phyloP scores from a whole-genome alignment of 2,113 vertebrate species.

The Leucoraja erinaceus region DNA sequence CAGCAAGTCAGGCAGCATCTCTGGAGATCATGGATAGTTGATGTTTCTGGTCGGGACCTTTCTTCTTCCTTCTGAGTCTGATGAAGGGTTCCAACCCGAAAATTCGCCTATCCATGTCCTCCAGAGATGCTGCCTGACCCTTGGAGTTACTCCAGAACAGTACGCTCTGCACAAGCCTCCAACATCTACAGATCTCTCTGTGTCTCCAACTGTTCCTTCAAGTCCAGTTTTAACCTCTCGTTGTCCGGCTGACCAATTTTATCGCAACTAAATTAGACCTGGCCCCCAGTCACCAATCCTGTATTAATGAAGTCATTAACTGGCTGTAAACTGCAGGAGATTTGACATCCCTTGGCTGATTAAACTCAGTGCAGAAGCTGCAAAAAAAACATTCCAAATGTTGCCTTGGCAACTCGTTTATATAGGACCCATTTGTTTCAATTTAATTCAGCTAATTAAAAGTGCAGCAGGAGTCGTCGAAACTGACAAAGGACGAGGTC shows the following conservation, averaged over 20 bases:
- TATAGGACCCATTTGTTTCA: not conserved
- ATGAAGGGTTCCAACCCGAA: too few relatives aligned
- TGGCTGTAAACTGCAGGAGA: too few relatives aligned
- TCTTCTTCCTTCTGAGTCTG: too few relatives aligned
- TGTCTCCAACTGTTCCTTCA: too few relatives aligned
- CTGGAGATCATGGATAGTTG: too few relatives aligned
- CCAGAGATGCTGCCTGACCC: too few relatives aligned
- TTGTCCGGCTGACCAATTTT: not conserved
- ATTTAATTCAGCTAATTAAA: constrained; percentile 11
- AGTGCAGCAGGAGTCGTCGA: not conserved
- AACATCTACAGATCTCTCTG: too few relatives aligned
- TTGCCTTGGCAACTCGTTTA: not conserved
- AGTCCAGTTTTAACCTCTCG: not conserved
- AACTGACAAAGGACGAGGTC: not conserved
- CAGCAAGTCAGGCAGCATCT: too few relatives aligned
- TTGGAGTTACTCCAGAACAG: too few relatives aligned
- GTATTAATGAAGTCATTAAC: not conserved
- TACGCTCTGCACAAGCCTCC: too few relatives aligned
- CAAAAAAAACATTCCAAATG: not conserved
- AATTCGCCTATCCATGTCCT: too few relatives aligned
- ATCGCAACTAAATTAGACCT: not conserved
- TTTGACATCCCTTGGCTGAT: not conserved
- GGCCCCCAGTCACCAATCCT: not conserved
- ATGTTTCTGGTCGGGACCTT: too few relatives aligned
- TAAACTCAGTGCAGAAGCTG: not conserved